Conservation (phyloP, 1,140 invertebrate genomes). For the Grapholita molesta region DNA sequence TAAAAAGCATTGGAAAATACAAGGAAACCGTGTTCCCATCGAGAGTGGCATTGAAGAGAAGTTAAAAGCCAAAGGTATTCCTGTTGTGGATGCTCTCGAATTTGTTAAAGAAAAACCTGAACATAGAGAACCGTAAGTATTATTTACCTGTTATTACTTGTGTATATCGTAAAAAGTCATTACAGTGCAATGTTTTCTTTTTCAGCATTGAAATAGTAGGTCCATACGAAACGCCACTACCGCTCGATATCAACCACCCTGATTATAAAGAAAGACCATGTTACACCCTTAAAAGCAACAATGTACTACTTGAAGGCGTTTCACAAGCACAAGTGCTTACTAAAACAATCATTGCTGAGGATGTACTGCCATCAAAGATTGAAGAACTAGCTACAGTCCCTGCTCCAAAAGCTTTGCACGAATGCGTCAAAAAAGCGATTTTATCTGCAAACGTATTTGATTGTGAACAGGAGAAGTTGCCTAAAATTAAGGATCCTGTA, state of each 20-base stretch:
- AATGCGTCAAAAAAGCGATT: slow-evolving; percentile 80
- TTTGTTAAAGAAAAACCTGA: slow-evolving; percentile 67
- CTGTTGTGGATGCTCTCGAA: slow-evolving; percentile 78
- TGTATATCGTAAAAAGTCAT: not conserved
- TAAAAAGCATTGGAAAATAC: slow-evolving; percentile 82
- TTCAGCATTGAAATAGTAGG: slow-evolving; percentile 74
- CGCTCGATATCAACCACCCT: slow-evolving; percentile 79
- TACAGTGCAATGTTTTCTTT: slow-evolving; percentile 27
- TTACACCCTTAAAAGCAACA: slow-evolving; percentile 79
- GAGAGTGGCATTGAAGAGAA: slow-evolving; percentile 75
- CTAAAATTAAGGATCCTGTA: slow-evolving; percentile 83
- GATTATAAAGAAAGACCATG: slow-evolving; percentile 81
- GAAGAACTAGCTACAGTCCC: slow-evolving; percentile 65
- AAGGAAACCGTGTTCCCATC: slow-evolving; percentile 78
- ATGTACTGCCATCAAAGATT: slow-evolving; percentile 80
- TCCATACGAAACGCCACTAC: slow-evolving; percentile 46
- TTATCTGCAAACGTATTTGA: slow-evolving; percentile 87
- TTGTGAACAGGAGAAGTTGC: slow-evolving; percentile 86
- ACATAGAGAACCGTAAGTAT: slow-evolving; percentile 42
- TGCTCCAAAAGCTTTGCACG: slow-evolving; percentile 75
- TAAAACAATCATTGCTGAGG: slow-evolving; percentile 84
- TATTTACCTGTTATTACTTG: not conserved
- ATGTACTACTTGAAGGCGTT: slow-evolving; percentile 84
- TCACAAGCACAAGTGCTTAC: slow-evolving; percentile 85
- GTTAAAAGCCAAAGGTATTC: slow-evolving; percentile 76